Evolutionary conservation across 2,113 vertebrate genomes (phyloP).

Genomic region (Larimichthys crocea): DNA sequence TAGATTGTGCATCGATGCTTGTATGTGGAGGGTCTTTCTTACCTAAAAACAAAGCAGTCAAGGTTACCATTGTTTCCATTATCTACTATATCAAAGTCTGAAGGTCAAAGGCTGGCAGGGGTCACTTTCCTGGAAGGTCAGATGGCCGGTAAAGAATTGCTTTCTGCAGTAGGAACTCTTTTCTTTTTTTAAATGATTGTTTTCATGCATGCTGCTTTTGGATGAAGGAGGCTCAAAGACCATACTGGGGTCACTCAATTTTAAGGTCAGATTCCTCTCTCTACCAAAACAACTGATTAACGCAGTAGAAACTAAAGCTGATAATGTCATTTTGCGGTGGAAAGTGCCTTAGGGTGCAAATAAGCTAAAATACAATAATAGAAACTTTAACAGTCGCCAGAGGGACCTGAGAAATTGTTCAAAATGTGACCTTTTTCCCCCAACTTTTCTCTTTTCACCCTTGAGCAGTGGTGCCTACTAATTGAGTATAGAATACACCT

Average conservation of each 20-base stretch:
- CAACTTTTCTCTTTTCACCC: conserved; percentile 36
- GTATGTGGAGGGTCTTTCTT: neutral
- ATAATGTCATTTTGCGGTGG: neutral
- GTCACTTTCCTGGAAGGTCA: conserved; percentile 4
- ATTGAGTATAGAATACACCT: conserved; percentile 32
- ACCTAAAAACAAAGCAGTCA: neutral
- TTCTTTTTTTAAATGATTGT: neutral
- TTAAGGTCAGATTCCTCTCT: neutral
- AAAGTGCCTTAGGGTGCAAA: neutral
- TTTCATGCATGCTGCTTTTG: neutral
- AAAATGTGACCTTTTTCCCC: conserved; percentile 27
- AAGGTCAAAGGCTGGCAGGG: conserved; percentile 15
- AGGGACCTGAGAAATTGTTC: conserved; percentile 12
- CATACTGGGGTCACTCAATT: neutral
- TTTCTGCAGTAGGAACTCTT: neutral
- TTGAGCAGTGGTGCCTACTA: conserved; percentile 7
- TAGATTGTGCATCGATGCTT: neutral
- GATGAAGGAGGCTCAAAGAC: conserved; percentile 2
- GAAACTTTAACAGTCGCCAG: neutral
- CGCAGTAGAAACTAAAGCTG: neutral
- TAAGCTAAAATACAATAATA: conserved; percentile 2
- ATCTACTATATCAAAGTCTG: conserved; percentile 15
- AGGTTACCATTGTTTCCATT: neutral
- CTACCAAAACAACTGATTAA: neutral
- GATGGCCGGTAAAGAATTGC: neutral